phyloP scores from a whole-genome alignment of 1,140 invertebrate species.

The Aricia agestis region DNA sequence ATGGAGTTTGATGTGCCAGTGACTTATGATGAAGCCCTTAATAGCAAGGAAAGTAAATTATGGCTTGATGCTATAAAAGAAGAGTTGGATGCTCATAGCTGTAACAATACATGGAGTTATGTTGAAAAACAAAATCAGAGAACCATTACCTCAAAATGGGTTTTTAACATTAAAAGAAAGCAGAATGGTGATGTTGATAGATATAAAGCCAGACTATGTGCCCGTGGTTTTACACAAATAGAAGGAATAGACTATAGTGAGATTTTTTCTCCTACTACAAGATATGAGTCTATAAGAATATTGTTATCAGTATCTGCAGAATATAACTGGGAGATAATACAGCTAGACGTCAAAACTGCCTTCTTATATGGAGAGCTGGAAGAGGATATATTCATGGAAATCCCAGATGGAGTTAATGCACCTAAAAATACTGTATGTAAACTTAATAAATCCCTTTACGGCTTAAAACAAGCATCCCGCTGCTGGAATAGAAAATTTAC shows the following conservation, averaged over 20 bases:
- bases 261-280: constrained; percentile 57
- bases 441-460: constrained; percentile 20
- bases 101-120: constrained; percentile 32
- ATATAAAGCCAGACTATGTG: constrained; percentile 30
- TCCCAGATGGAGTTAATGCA: constrained; percentile 36
- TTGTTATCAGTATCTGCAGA: constrained; percentile 51
- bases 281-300: constrained; percentile 50
- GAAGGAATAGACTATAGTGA: constrained; percentile 51
- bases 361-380: constrained; percentile 56
- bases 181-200: constrained; percentile 17
- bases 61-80: constrained; percentile 25
- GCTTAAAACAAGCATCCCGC: background rate
- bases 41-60: constrained; percentile 15
- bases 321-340: constrained; percentile 42
- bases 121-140: constrained; percentile 22
- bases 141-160: constrained; percentile 30
- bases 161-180: constrained; percentile 26
- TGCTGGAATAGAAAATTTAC: background rate
- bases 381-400: constrained; percentile 48
- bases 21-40: constrained; percentile 17
- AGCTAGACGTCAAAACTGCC: constrained; percentile 67
- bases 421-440: constrained; percentile 24
- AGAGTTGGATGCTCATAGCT: constrained; percentile 25
- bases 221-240: constrained; percentile 23
- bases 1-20: constrained; percentile 11